Base-by-base conservation (phyloP, 2,113 vertebrate species). In the Phoenicopterus ruber region DNA sequence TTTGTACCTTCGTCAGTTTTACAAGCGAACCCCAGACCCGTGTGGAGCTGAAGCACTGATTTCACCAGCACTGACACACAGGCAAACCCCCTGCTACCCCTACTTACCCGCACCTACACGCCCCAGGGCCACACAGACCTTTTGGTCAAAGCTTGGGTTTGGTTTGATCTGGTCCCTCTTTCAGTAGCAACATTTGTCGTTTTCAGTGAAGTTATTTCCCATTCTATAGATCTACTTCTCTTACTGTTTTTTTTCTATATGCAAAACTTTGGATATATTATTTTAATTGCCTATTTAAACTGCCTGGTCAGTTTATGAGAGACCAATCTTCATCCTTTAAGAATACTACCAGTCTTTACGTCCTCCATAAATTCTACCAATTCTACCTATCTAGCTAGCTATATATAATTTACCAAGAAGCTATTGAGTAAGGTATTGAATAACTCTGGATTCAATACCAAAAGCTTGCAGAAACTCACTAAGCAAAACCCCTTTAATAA, bases 71-170 rank as follows among this genome's bases (percentile, higher is more conserved):
- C 11, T 40, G 50, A 29, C n/a, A n/a, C n/a, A 44, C 13, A 44
- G 22, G 17, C 15, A 32, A 82, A 47, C 29, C 49, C 18, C 4
- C 6, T 61, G 71, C 17, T n/a, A 12, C 50, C 9, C 17, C 2
- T 24, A 2, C 16, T 46, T 65, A 25, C 34, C 13, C 42, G 20
- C 13, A 10, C 4, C 13, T 32, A 25, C 4, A 1, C 8, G 3
- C 34, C 29, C 32, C 52, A 62, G 32, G 47, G 38, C 13, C 38
- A 32, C 29, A 31, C 24, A 73, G 63, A 36, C 19, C 13, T 62
- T 62, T 47, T 9, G 29, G 38, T 8, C n/a, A 38, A 72, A 86
- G 36, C 31, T 58, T 54, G 65, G 13, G 15, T 13, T 82, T 72
- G 24, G 7, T 54, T 67, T 81, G 16, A n/a, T 52, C 47, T 42